These are phyloP conservation scores for Takifugu ocellatus DNA, from an alignment of 2,797 vertebrate species.

Conservation along the genomic window DNA sequence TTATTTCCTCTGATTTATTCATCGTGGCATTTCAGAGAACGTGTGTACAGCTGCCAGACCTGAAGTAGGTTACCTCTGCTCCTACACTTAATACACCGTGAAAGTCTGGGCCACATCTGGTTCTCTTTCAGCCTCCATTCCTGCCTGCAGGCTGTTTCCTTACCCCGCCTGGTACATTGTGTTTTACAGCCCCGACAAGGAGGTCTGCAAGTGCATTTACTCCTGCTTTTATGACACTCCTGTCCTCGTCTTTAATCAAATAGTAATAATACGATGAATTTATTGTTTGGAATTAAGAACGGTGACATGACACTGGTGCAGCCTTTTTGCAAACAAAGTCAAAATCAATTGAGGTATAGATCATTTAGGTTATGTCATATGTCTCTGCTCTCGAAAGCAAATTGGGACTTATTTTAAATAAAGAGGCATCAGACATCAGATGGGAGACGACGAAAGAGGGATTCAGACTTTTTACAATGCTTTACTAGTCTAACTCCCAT, in stretches of 20 bases:
- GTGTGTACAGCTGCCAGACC: slow-evolving; percentile 58
- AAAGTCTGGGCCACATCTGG: slow-evolving; percentile 64
- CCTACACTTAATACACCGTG: slow-evolving; percentile 51
- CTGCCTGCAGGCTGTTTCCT: slow-evolving; percentile 51
- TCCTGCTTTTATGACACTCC: background rate
- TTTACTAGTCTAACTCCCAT: too few species aligned
- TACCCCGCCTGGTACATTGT: slow-evolving; percentile 33
- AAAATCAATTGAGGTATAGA: background rate
- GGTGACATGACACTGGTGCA: background rate
- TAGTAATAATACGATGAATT: background rate
- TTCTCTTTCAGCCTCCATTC: slow-evolving; percentile 45
- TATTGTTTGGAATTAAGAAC: background rate
- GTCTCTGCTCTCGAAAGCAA: too few species aligned
- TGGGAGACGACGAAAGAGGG: too few species aligned
- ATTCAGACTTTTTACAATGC: too few species aligned
- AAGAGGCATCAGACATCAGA: too few species aligned
- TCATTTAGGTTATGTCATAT: background rate
- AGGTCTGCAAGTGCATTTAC: slow-evolving; percentile 28
- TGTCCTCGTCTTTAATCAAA: background rate
- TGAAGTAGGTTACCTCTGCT: slow-evolving; percentile 63
- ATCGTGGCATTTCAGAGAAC: slow-evolving; percentile 43
- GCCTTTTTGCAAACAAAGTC: too few species aligned
- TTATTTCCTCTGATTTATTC: slow-evolving; percentile 51
- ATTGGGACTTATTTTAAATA: too few species aligned
- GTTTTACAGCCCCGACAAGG: slow-evolving; percentile 42